These are phyloP conservation scores for Cygnus olor DNA, from an alignment of 2,797 vertebrate species.

Conservation along the genomic window DNA sequence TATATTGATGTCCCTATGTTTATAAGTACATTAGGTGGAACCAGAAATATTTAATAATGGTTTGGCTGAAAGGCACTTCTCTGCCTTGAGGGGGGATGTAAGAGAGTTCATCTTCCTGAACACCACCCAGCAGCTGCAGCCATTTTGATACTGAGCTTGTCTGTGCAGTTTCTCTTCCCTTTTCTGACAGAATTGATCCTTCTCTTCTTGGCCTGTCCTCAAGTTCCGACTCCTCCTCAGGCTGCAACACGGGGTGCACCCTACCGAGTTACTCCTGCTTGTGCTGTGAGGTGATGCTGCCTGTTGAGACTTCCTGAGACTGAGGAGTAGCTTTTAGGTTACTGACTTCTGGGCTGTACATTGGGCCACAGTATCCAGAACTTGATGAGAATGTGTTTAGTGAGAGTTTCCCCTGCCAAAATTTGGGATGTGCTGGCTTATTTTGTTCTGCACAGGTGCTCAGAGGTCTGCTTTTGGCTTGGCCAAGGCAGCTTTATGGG, in stretches of 20 bases:
- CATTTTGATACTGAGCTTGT: background rate
- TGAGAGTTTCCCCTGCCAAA: background rate
- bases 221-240: background rate
- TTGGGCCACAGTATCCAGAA: background rate
- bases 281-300: background rate
- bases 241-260: rapidly evolving
- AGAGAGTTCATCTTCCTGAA: background rate
- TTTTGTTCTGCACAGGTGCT: background rate
- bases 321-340: background rate
- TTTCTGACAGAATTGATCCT: background rate
- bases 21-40: background rate
- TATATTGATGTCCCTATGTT: background rate
- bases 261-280: background rate
- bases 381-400: background rate
- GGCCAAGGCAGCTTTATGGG: background rate
- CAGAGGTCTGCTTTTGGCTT: background rate
- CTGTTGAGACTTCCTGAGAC: background rate
- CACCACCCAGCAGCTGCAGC: background rate
- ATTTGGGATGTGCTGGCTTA: background rate
- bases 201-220: background rate
- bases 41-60: background rate
- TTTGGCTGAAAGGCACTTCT: background rate
- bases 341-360: background rate
- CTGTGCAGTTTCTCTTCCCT: background rate
- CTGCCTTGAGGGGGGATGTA: background rate